Evolutionary conservation across 2,113 vertebrate species (phyloP).

Genomic region (Sminthopsis crassicaudata): DNA sequence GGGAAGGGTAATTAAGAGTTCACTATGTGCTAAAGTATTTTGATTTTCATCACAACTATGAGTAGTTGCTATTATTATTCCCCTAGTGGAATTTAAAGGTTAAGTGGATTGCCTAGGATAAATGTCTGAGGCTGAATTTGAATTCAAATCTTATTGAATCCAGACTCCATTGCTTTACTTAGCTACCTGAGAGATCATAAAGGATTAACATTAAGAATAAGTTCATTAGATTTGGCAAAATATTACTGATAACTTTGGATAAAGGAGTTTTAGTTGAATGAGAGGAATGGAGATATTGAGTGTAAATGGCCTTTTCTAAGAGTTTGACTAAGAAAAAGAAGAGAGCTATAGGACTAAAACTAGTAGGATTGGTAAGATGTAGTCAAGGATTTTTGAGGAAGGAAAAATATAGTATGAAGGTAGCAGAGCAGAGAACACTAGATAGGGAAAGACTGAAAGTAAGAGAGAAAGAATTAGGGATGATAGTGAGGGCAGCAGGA

Average conservation of each 20-base stretch:
- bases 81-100: background rate
- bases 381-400: background rate
- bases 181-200: background rate
- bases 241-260: background rate
- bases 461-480: background rate
- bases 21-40: background rate
- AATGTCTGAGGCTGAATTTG: background rate
- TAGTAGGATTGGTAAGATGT: background rate
- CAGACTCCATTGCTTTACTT: background rate
- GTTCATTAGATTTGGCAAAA: background rate
- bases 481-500: background rate
- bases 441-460: background rate
- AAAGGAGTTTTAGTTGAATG: background rate
- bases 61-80: background rate
- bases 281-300: background rate
- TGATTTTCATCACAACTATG: background rate
- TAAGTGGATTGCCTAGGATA: background rate
- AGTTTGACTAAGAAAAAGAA: background rate
- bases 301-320: background rate
- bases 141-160: background rate
- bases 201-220: background rate
- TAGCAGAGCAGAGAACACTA: background rate
- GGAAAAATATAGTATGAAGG: background rate
- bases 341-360: background rate
- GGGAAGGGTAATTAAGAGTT: background rate